Percentiles rank a stretch among this genome's conserved stretches.
These are phyloP conservation scores for Platorchestia sp. DNA, from an alignment of 1,140 invertebrate species.

Conservation along the genomic window DNA sequence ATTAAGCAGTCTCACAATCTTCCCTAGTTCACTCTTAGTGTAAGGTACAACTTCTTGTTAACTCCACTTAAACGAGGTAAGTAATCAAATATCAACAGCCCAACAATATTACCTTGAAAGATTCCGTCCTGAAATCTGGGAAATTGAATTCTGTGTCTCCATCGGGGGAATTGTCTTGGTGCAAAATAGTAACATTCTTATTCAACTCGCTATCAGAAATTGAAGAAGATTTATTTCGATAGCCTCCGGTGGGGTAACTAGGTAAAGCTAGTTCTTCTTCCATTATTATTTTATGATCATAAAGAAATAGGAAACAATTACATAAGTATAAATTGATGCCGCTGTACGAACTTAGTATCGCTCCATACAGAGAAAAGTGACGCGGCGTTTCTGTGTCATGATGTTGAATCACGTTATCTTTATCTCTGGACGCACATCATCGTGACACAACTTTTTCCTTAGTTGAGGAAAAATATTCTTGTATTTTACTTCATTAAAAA, in stretches of 20 bases:
- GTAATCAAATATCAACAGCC: not conserved
- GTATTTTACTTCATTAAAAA: too few species aligned
- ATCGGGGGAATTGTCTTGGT: not conserved
- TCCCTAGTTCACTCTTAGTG: too few species aligned
- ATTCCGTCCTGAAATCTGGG: not conserved
- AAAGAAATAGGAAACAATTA: not conserved
- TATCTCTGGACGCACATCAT: too few species aligned
- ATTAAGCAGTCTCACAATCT: too few species aligned
- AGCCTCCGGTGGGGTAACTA: not conserved
- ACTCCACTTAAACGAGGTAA: too few species aligned
- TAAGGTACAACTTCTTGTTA: too few species aligned
- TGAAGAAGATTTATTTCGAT: not conserved
- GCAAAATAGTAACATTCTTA: not conserved
- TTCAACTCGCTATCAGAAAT: not conserved
- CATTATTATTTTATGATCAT: not conserved
- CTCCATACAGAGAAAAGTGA: too few species aligned
- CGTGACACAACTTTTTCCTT: too few species aligned
- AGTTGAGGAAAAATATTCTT: too few species aligned
- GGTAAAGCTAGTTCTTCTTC: conserved; percentile 20
- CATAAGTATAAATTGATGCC: not conserved
- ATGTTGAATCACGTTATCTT: too few species aligned
- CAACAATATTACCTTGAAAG: conserved; percentile 13
- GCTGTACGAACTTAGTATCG: not conserved
- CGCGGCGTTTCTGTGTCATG: too few species aligned
- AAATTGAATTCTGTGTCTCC: conserved; percentile 12